A percentile compares a stretch with the other conserved stretches of the same genome.
These are phyloP conservation scores for Ibidorhyncha struthersii DNA, from an alignment of 2,113 vertebrate species.

Conservation along the genomic window DNA sequence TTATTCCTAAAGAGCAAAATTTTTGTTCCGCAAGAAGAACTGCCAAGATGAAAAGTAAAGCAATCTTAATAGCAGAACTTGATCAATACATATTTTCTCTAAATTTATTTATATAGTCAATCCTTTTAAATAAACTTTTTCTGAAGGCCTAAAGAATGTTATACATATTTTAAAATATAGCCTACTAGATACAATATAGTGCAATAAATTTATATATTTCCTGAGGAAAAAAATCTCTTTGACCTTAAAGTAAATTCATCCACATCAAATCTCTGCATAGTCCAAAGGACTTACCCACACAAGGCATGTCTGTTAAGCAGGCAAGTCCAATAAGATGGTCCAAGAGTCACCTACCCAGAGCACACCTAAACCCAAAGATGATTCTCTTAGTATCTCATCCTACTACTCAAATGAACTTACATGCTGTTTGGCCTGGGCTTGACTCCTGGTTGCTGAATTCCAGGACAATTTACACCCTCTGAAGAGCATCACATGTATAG, in stretches of 20 bases:
- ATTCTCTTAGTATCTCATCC: neutral
- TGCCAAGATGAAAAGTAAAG: neutral
- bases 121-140: neutral
- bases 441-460: neutral
- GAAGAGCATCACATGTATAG: neutral
- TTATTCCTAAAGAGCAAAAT: neutral
- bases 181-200: neutral
- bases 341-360: neutral
- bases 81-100: neutral
- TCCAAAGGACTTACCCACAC: neutral
- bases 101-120: neutral
- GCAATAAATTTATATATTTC: neutral
- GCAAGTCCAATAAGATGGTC: neutral
- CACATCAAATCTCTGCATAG: neutral
- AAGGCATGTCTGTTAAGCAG: neutral
- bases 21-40: neutral
- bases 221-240: neutral
- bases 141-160: neutral
- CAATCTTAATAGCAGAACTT: neutral
- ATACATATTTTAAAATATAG: neutral
- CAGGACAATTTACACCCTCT: neutral
- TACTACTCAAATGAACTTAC: neutral
- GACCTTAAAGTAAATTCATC: neutral
- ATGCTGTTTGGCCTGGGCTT: neutral
- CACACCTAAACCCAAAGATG: neutral